A percentile compares a stretch with the other conserved stretches of the same genome.
Evolutionary conservation across 2,113 vertebrate species (phyloP).

Genomic region (Thamnaconus septentrionalis): DNA sequence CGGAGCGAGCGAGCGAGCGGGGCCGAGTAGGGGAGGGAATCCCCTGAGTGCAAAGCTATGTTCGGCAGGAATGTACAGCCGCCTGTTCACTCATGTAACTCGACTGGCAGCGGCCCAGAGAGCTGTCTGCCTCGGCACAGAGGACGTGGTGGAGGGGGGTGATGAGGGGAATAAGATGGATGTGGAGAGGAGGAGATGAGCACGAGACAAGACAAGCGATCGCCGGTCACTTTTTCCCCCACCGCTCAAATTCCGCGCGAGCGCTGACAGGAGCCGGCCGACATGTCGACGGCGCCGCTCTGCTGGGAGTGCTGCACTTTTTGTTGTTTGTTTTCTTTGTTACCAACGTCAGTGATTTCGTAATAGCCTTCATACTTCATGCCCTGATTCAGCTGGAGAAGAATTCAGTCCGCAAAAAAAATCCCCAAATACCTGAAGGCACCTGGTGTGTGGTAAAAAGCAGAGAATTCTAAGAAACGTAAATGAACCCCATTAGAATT

Average conservation of each 20-base stretch:
- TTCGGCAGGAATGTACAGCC: slow-evolving; percentile 67
- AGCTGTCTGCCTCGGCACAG: slow-evolving; percentile 46
- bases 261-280: neutral
- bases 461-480: no score
- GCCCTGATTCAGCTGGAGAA: no score
- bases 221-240: slow-evolving; percentile 20
- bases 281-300: no score
- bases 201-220: slow-evolving; percentile 25
- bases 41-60: slow-evolving; percentile 67
- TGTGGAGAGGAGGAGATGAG: slow-evolving; percentile 27
- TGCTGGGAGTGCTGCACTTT: neutral
- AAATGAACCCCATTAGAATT: no score
- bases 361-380: no score
- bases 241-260: no score
- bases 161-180: slow-evolving; percentile 21
- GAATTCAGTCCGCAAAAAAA: no score
- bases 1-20: slow-evolving; percentile 31
- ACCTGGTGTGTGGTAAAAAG: no score
- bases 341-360: no score
- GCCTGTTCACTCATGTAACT: slow-evolving; percentile 73
- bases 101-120: slow-evolving; percentile 62
- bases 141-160: neutral
- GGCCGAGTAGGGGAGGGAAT: slow-evolving; percentile 48
- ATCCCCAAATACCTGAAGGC: no score
- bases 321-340: neutral